Evolutionary conservation across 2,888 invertebrate species (phyloP), one percentile per base, ranked within the genome.

Genomic region (Nyleta sp.): DNA sequence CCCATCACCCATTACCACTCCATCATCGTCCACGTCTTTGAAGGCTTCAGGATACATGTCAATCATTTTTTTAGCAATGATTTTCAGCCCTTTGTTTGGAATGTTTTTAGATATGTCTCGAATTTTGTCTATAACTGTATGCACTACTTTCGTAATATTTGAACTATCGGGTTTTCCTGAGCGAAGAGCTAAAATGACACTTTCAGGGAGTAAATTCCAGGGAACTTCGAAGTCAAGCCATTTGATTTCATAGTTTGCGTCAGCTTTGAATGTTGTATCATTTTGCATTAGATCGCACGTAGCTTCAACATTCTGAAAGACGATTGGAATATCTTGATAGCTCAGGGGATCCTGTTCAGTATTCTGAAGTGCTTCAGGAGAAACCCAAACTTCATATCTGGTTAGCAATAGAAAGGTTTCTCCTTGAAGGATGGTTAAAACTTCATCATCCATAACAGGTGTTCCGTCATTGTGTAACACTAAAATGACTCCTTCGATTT

Each of bases 21-120:
- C 52, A 38, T 50, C 62, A 17, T 62, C 62, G 10, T 71, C 52
- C 4, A 53, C 33, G 22, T 71, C 71, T 18, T 62, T 62, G 24
- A 62, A 53, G 13, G 52, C 44, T 35, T 13, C 46, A 7, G 53
- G 62, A 62, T 71, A 62, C 7, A 13, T 18, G n/a, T 52, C 35
- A 18, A 71, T 60, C 53, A 71, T 44, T 62, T 59, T 24, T 17
- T 62, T 71, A 5, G 62, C 62, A n/a, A 53, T 15, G 11, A 55
- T 44, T 57, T 67, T 55, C 1, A 67, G 15, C 7, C 44, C 44
- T 46, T 48, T 67, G 20, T 20, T 11, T 6, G 67, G 67, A 20
- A 46, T 20, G 6, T 11, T 35, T 2, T 28, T 55, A 13, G 67
- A 44, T 15, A 55, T 22, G 11, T 8, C 11, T 35, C 55, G 7